A percentile compares a stretch with the other conserved stretches of the same genome.
Evolutionary conservation across 2,888 invertebrate genomes (phyloP).

Genomic region (Chydorus sphaericus): DNA sequence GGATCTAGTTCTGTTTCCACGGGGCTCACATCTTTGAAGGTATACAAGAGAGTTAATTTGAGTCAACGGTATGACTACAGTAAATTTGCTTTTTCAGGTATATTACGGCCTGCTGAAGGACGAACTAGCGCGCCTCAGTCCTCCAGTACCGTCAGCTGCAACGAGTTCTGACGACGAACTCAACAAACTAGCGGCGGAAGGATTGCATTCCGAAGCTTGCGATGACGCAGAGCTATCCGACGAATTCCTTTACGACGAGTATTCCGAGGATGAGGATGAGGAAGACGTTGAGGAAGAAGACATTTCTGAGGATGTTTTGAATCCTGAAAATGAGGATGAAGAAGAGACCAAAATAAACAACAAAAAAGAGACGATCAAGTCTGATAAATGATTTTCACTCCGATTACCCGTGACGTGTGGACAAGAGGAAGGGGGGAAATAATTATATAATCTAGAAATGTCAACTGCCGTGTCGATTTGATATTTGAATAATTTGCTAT

Average conservation of each 20-base stretch:
- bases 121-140: conserved; percentile 66
- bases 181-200: background rate
- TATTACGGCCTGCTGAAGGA: conserved; percentile 71
- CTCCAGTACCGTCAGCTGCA: conserved; percentile 49
- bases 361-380: too few relatives aligned
- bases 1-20: conserved; percentile 24
- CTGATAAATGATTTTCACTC: too few relatives aligned
- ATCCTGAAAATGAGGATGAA: background rate
- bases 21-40: conserved; percentile 22
- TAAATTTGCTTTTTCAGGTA: conserved; percentile 40
- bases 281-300: conserved; percentile 8
- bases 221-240: background rate
- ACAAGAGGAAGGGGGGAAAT: too few relatives aligned
- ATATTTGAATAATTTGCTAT: too few relatives aligned
- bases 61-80: background rate
- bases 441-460: too few relatives aligned
- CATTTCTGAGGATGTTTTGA: background rate
- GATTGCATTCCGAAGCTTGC: background rate
- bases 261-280: background rate
- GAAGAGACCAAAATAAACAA: too few relatives aligned
- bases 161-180: background rate
- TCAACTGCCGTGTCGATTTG: too few relatives aligned
- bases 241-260: background rate
- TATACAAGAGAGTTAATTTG: conserved; percentile 16
- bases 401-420: too few relatives aligned